Evolutionary conservation across 2,888 invertebrate species (phyloP).

Genomic region (Petrolisthes cinctipes): DNA sequence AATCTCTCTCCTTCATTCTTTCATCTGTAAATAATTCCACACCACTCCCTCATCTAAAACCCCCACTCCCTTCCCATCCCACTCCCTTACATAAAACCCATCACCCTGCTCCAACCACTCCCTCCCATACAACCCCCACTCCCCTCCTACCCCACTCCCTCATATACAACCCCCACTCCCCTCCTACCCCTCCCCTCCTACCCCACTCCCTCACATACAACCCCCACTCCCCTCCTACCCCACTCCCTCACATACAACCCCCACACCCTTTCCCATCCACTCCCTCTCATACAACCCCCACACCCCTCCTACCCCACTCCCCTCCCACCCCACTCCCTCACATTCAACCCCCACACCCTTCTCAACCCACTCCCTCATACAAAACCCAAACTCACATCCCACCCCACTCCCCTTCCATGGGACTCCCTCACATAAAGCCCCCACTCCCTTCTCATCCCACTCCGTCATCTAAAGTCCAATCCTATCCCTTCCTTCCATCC

Average conservation of each 20-base stretch:
- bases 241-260: neutral
- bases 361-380: no score
- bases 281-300: neutral
- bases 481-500: no score
- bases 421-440: no score
- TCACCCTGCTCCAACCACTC: neutral
- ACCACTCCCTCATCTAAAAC: neutral
- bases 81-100: neutral
- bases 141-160: neutral
- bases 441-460: no score
- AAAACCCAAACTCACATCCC: no score
- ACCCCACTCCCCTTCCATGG: no score
- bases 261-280: neutral
- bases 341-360: neutral
- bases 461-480: no score
- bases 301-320: neutral
- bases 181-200: neutral
- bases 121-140: neutral
- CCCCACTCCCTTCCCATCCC: neutral
- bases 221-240: neutral
- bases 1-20: neutral
- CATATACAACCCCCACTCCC: neutral
- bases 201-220: neutral
- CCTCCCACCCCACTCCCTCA: neutral
- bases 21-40: no score